A percentile compares a stretch with the other conserved stretches of the same genome.
phyloP scores from a whole-genome alignment of 1,140 invertebrate species.

The Drusus annulatus region DNA sequence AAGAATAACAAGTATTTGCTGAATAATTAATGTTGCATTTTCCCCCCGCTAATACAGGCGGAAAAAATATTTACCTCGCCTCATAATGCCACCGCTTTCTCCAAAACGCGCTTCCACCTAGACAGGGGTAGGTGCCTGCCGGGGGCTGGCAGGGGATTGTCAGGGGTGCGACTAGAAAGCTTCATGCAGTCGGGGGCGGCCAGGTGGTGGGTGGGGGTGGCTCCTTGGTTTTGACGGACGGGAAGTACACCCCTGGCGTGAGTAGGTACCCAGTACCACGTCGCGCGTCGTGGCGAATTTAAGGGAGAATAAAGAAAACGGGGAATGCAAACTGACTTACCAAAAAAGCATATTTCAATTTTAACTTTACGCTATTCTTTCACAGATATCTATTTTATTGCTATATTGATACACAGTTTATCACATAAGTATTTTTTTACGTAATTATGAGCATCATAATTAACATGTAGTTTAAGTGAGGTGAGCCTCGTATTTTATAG shows the following conservation, averaged over 20 bases:
- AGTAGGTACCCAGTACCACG: not conserved
- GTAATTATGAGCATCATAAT: too few species aligned
- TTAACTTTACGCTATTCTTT: too few species aligned
- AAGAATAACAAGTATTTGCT: constrained; percentile 1
- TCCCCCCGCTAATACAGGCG: not conserved
- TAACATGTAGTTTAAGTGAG: too few species aligned
- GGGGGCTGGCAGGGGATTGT: not conserved
- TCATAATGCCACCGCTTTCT: not conserved
- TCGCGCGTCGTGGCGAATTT: constrained; percentile 15
- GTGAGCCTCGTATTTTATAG: too few species aligned
- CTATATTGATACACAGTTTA: too few species aligned
- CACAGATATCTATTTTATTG: too few species aligned
- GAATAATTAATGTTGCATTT: constrained; percentile 30
- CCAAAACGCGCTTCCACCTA: too few species aligned
- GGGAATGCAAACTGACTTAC: constrained; percentile 2
- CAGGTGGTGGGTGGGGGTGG: not conserved
- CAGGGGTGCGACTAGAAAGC: not conserved
- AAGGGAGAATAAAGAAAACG: not conserved
- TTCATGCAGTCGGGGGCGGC: constrained; percentile 24
- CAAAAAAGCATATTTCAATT: too few species aligned
- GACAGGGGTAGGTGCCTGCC: not conserved
- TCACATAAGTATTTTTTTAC: too few species aligned
- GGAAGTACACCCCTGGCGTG: constrained; percentile 32
- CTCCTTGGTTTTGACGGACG: constrained; percentile 3
- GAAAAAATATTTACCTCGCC: constrained; percentile 21